phyloP scores from a whole-genome alignment of 2,888 invertebrate genomes.

The Yponomeuta sedellus region DNA sequence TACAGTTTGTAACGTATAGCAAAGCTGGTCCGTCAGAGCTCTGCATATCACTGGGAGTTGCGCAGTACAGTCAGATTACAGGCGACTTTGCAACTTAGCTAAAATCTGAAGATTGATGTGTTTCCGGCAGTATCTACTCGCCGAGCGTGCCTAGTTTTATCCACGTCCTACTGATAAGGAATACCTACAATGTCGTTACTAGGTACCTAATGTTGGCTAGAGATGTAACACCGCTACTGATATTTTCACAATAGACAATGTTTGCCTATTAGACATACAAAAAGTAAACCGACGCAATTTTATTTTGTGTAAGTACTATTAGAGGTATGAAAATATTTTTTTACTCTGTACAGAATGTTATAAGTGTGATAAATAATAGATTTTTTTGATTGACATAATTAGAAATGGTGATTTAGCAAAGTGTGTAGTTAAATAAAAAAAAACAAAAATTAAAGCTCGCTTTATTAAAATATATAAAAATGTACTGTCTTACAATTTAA shows the following conservation, averaged over 20 bases:
- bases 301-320: slow-evolving; percentile 48
- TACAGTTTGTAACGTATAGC: neutral
- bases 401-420: slow-evolving; percentile 73
- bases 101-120: too few relatives aligned
- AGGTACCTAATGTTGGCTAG: slow-evolving; percentile 3
- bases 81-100: too few relatives aligned
- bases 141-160: neutral
- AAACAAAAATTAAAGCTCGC: slow-evolving; percentile 56
- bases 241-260: neutral
- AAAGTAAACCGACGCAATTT: slow-evolving; percentile 41
- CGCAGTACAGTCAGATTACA: neutral
- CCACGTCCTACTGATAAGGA: neutral
- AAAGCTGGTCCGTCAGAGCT: neutral
- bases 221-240: neutral
- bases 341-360: slow-evolving; percentile 74
- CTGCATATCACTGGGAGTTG: slow-evolving; percentile 13
- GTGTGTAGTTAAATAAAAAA: slow-evolving; percentile 63
- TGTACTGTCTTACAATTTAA: slow-evolving; percentile 56
- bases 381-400: slow-evolving; percentile 58
- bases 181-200: neutral
- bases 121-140: neutral
- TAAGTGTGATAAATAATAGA: slow-evolving; percentile 69
- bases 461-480: slow-evolving; percentile 56
- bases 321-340: slow-evolving; percentile 69
- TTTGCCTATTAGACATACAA: slow-evolving; percentile 12